Percentiles rank a stretch among this genome's conserved stretches.
Evolutionary conservation across 2,888 invertebrate genomes (phyloP).

Genomic region (Zootermopsis nevadensis): DNA sequence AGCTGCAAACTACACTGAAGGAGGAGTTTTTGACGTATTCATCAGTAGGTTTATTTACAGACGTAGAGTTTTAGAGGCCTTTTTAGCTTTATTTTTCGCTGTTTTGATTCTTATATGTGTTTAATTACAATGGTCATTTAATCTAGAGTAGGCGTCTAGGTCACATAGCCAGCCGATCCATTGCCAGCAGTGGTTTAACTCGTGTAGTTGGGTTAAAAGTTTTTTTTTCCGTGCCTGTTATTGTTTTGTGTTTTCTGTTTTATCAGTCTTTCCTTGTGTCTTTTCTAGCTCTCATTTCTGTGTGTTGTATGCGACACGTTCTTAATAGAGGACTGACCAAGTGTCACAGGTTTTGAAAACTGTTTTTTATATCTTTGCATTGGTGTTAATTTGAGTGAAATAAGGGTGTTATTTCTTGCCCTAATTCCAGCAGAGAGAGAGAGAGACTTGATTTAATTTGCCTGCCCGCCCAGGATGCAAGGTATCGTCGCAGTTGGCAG

Average conservation of each 20-base stretch:
- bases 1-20: background rate
- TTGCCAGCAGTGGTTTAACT: constrained; percentile 15
- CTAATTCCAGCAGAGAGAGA: constrained; percentile 43
- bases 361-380: background rate
- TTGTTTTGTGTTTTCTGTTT: constrained; percentile 40
- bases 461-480: constrained; percentile 35
- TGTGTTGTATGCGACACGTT: constrained; percentile 20
- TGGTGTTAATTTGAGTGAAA: constrained; percentile 36
- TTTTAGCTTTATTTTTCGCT: constrained; percentile 31
- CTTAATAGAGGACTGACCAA: background rate
- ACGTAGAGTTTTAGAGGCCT: constrained; percentile 27
- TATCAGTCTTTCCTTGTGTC: constrained; percentile 28
- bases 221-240: constrained; percentile 27
- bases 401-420: constrained; percentile 43
- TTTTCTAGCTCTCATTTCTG: constrained; percentile 10
- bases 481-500: constrained; percentile 1
- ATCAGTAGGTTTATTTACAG: constrained; percentile 26
- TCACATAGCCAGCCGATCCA: constrained; percentile 20
- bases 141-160: constrained; percentile 35
- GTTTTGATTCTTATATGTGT: constrained; percentile 17
- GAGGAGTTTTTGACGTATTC: background rate
- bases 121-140: constrained; percentile 34
- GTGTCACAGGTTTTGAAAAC: background rate
- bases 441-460: constrained; percentile 42
- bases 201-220: constrained; percentile 32